Base-by-base conservation (phyloP, 2,113 vertebrate species). In the Oreotrochilus melanogaster region DNA sequence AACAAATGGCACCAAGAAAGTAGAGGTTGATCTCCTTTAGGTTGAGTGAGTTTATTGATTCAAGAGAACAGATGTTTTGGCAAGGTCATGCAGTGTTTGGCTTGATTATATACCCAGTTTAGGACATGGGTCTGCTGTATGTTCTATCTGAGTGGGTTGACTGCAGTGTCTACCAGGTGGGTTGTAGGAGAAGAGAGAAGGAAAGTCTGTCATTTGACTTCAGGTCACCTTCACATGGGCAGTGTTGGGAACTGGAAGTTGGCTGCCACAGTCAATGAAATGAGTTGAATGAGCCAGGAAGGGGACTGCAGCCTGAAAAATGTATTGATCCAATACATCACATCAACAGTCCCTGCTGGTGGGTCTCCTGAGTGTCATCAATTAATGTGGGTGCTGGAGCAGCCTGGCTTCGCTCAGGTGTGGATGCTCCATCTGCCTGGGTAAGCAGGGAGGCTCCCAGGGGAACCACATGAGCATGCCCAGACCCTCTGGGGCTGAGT, bases 11-110 rank as follows among this genome's bases (percentile, higher is more conserved):
- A 83, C 9, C 6, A 6, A 90, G 57, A 75, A 81, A 70, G 94
- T 10, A 91, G 85, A 84, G 82, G 39, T 72, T 97, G 87, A 70
- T 85, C 53, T 78, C 84, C 95, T 94, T 86, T 71, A 89, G 72
- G 72, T 33, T 92, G 92, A 93, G 4, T 78, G 80, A 50, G 74
- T 42, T 71, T 83, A 88, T 79, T 91, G 60, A 92, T 96, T 75
- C 45, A 35, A 67, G 19, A 81, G 60, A 86, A 75, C 67, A 95
- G 95, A 70, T 91, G 35, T 95, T 97, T 95, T 91, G 62, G 62
- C 94, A 95, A 93, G 83, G 89, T 90, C 56, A 73, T 21, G 23
- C 25, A 51, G 50, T 51, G 69, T 71, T 96, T 28, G 39, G 35
- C 66, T 95, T 93, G 80, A 89, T 67, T 92, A 45, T 56, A 10